Evolutionary conservation across 2,113 vertebrate species (phyloP).

Genomic region (Casuarius casuarius): DNA sequence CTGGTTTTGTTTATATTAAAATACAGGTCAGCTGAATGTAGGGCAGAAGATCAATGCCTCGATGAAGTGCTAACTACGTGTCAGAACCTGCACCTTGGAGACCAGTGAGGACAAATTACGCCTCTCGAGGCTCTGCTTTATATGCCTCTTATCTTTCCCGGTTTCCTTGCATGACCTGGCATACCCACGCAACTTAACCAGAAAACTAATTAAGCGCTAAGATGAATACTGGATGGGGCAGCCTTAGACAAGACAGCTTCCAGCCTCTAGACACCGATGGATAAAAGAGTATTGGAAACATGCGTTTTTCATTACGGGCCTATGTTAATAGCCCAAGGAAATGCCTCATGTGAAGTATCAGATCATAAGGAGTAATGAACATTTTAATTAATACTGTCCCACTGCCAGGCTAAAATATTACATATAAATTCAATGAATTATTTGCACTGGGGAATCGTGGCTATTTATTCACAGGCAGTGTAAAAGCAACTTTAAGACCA

Average conservation of each 20-base stretch:
- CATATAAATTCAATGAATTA: background rate
- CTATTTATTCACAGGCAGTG: background rate
- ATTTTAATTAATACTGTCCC: slow-evolving; percentile 40
- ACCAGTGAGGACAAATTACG: background rate
- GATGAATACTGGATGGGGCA: background rate
- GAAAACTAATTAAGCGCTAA: slow-evolving; percentile 8
- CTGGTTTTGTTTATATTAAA: background rate
- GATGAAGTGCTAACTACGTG: background rate
- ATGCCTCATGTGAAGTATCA: background rate
- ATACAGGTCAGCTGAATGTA: background rate
- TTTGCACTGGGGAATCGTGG: background rate
- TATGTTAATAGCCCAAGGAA: slow-evolving; percentile 26
- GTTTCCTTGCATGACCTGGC: background rate
- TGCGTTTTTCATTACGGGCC: background rate
- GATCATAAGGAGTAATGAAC: background rate
- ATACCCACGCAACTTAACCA: background rate
- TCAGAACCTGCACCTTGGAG: background rate
- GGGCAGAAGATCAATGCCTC: background rate
- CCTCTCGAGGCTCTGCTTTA: background rate
- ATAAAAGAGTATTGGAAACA: background rate
- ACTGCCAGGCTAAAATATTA: background rate
- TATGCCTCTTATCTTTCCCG: background rate
- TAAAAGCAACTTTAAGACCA: background rate
- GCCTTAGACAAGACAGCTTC: background rate
- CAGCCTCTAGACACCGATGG: background rate